A percentile compares a stretch with the other conserved stretches of the same genome.
Evolutionary conservation across 1,140 invertebrate genomes (phyloP).

Genomic region (Scaptodrosophila lebanonensis): DNA sequence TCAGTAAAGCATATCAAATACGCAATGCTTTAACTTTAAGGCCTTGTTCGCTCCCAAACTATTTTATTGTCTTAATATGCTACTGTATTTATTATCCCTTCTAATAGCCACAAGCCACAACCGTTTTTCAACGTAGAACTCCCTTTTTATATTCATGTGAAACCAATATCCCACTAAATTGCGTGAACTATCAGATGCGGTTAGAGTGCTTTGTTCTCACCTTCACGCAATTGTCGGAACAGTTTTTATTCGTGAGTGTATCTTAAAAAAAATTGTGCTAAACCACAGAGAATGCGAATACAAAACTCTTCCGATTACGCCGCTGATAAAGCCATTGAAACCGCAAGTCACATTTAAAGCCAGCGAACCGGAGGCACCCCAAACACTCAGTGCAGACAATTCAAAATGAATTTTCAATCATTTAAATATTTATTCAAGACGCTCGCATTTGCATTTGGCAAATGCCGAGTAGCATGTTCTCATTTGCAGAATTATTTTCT

Average conservation of each 20-base stretch:
- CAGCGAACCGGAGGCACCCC: constrained; percentile 3
- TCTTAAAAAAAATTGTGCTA: constrained; percentile 73
- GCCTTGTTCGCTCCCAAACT: no score
- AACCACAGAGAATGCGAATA: constrained; percentile 59
- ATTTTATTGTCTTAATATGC: no score
- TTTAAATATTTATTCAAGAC: constrained; percentile 52
- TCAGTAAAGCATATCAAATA: no score
- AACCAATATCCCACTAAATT: no score
- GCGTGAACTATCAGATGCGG: no score
- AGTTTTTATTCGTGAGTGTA: constrained; percentile 50
- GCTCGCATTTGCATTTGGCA: constrained; percentile 31
- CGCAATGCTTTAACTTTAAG: no score
- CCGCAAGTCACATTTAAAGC: constrained; percentile 37
- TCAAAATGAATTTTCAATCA: constrained; percentile 41
- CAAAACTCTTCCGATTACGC: constrained; percentile 31
- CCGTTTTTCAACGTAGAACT: no score
- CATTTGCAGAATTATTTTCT: constrained; percentile 58
- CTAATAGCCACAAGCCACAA: no score
- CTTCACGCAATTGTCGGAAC: constrained; percentile 24
- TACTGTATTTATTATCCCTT: no score
- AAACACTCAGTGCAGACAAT: constrained; percentile 9
- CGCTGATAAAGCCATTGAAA: constrained; percentile 46
- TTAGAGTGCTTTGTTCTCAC: constrained; percentile 64
- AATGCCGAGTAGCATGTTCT: constrained; percentile 9
- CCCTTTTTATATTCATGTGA: no score